Conservation (phyloP, 2,113 vertebrate genomes). For the Antechinus stuartii region DNA sequence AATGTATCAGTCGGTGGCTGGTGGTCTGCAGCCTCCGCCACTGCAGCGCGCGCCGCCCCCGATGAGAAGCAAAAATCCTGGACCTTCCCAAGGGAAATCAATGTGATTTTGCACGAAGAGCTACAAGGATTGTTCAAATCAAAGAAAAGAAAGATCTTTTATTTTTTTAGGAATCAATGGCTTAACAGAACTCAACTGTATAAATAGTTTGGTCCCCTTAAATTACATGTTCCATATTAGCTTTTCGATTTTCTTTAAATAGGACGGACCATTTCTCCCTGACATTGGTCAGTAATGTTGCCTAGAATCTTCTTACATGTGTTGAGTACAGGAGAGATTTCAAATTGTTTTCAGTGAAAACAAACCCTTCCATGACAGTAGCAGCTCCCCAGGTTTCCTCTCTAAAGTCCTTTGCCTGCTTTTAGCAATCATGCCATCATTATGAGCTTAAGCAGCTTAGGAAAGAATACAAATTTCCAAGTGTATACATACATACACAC, state of each 20-base stretch:
- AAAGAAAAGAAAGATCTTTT: constrained; percentile 85
- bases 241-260: constrained; percentile 82
- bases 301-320: constrained; percentile 88
- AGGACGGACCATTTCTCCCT: constrained; percentile 80
- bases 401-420: constrained; percentile 85
- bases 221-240: constrained; percentile 84
- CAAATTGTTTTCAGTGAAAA: constrained; percentile 91
- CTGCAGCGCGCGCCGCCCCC: constrained; percentile 89
- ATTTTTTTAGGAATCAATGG: constrained; percentile 91
- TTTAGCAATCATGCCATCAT: constrained; percentile 80
- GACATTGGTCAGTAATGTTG: constrained; percentile 85
- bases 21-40: constrained; percentile 88
- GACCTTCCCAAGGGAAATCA: constrained; percentile 95
- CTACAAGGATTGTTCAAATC: constrained; percentile 87
- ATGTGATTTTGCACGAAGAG: constrained; percentile 91
- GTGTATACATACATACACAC: background rate
- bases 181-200: constrained; percentile 91
- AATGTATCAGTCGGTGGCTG: constrained; percentile 92
- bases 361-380: constrained; percentile 85
- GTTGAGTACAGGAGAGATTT: constrained; percentile 88
- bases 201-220: constrained; percentile 85
- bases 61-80: constrained; percentile 93
- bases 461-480: constrained; percentile 83
- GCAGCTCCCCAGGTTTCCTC: constrained; percentile 85
- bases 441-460: constrained; percentile 77